Percentiles rank a stretch among this genome's conserved stretches.
Conservation (phyloP, 2,888 invertebrate species). For the Malthinus flaveolus region DNA sequence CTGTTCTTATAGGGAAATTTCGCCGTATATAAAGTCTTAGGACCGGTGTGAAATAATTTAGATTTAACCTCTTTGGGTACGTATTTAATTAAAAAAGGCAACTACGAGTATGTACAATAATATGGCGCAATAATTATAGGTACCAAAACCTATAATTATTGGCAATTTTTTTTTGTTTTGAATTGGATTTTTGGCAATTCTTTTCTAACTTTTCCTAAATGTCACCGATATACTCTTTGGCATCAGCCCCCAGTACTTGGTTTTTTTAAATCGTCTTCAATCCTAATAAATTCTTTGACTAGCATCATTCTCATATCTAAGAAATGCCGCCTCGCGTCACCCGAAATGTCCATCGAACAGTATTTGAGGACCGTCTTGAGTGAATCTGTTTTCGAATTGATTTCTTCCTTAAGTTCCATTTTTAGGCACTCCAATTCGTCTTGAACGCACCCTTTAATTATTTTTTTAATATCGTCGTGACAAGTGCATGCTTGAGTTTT, state of each 20-base stretch:
- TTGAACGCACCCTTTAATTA: slow-evolving; percentile 28
- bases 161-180: too few relatives aligned
- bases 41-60: too few relatives aligned
- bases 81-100: too few relatives aligned
- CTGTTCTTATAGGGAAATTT: too few relatives aligned
- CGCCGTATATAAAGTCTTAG: too few relatives aligned
- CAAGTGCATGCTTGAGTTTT: not conserved
- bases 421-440: not conserved
- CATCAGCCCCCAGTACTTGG: slow-evolving; percentile 19
- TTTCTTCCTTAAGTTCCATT: slow-evolving; percentile 28
- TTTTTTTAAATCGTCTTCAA: slow-evolving; percentile 41
- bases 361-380: slow-evolving; percentile 37
- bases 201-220: too few relatives aligned
- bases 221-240: slow-evolving; percentile 18
- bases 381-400: slow-evolving; percentile 2
- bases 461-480: slow-evolving; percentile 6
- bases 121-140: too few relatives aligned
- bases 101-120: too few relatives aligned
- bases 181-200: too few relatives aligned
- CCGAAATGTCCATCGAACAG: slow-evolving; percentile 31
- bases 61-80: too few relatives aligned
- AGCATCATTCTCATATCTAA: slow-evolving; percentile 46
- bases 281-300: slow-evolving; percentile 47
- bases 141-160: too few relatives aligned
- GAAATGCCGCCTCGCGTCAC: slow-evolving; percentile 41